phyloP scores from a whole-genome alignment of 2,797 vertebrate genomes.

The Karalla daura region DNA sequence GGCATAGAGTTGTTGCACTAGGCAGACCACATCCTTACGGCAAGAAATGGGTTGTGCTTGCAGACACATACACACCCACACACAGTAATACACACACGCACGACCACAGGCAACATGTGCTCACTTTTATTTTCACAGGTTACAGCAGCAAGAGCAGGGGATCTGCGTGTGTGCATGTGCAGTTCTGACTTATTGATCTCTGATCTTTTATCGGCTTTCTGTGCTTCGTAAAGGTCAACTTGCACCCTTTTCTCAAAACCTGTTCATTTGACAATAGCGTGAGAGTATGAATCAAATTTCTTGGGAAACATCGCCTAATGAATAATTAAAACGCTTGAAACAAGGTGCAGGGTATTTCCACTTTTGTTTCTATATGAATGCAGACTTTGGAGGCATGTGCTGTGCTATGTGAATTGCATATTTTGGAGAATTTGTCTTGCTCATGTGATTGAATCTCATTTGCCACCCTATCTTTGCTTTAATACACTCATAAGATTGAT shows the following conservation, averaged over 20 bases:
- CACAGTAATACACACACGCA: constrained; percentile 9
- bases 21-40: constrained; percentile 82
- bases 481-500: background rate
- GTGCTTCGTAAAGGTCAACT: background rate
- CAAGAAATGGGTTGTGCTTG: constrained; percentile 35
- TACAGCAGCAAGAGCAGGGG: constrained; percentile 26
- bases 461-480: background rate
- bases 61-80: background rate
- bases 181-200: background rate
- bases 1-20: constrained; percentile 57
- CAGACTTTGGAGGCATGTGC: background rate
- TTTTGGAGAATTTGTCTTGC: background rate
- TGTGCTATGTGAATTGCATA: background rate
- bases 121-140: constrained; percentile 32
- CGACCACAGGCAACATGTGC: background rate
- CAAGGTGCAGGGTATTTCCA: background rate
- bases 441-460: background rate
- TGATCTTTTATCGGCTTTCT: constrained; percentile 16
- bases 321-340: background rate
- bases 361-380: background rate
- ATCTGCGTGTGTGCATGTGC: background rate
- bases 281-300: background rate
- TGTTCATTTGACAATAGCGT: background rate
- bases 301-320: background rate
- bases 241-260: background rate